Conservation (phyloP, 1,140 invertebrate genomes). For the Drosophila rufa region DNA sequence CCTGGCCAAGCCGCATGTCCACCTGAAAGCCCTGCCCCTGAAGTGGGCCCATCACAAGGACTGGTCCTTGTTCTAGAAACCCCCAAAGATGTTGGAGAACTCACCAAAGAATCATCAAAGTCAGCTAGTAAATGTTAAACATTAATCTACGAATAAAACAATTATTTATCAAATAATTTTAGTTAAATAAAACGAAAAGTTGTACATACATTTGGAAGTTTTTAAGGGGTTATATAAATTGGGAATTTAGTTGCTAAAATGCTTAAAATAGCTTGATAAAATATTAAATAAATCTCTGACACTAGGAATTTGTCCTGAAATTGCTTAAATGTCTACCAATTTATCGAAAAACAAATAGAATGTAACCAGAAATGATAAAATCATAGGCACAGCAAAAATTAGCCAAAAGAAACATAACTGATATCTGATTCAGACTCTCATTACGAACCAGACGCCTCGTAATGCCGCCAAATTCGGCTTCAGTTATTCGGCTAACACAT, state of each 20-base stretch:
- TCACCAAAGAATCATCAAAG: slow-evolving; percentile 42
- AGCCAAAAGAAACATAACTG: slow-evolving; percentile 26
- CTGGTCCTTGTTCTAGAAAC: slow-evolving; percentile 68
- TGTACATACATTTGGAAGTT: background rate
- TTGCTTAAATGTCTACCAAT: background rate
- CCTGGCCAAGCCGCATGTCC: slow-evolving; percentile 62
- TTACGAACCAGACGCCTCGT: slow-evolving; percentile 46
- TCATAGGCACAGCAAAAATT: slow-evolving; percentile 13
- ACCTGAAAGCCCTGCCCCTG: slow-evolving; percentile 63
- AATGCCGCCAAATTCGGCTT: slow-evolving; percentile 41
- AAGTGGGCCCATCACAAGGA: slow-evolving; percentile 68
- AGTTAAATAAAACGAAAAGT: slow-evolving; percentile 12
- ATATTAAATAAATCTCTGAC: background rate
- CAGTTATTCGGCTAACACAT: slow-evolving; percentile 15
- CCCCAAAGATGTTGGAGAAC: background rate
- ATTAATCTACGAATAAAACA: slow-evolving; percentile 7
- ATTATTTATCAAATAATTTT: slow-evolving; percentile 41
- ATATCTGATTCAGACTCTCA: slow-evolving; percentile 53
- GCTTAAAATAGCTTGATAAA: too few relatives aligned
- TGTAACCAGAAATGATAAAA: slow-evolving; percentile 20
- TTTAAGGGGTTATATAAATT: background rate
- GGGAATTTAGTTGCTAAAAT: background rate
- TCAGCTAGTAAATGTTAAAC: slow-evolving; percentile 25
- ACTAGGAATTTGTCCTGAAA: background rate
- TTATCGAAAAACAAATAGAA: background rate